These are phyloP conservation scores for Erebia aethiops DNA, from an alignment of 2,888 invertebrate genomes.

Conservation along the genomic window DNA sequence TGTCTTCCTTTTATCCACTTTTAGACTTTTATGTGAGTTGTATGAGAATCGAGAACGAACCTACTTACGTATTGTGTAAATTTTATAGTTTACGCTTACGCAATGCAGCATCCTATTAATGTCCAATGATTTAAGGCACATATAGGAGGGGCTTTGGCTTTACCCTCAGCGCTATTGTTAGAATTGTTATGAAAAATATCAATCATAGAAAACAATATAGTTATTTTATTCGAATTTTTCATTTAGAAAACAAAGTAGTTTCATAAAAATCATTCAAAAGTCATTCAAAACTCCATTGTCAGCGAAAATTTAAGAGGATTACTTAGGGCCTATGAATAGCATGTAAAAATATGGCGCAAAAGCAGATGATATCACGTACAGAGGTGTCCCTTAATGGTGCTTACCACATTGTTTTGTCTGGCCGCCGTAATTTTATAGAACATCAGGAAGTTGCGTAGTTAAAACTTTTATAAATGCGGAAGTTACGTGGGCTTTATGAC, in stretches of 20 bases:
- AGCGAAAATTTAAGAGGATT: neutral
- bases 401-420: slow-evolving; percentile 15
- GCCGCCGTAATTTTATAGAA: slow-evolving; percentile 1
- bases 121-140: too few species aligned
- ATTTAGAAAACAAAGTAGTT: neutral
- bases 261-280: neutral
- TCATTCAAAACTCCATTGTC: neutral
- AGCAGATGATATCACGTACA: slow-evolving; percentile 21
- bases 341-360: slow-evolving; percentile 3
- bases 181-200: too few species aligned
- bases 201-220: too few species aligned
- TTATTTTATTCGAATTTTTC: neutral
- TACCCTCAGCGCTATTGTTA: too few species aligned
- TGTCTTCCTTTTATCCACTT: neutral
- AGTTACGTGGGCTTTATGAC: slow-evolving; percentile 27
- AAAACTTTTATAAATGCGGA: slow-evolving; percentile 33
- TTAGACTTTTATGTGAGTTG: slow-evolving; percentile 5
- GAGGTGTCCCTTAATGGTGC: slow-evolving; percentile 2
- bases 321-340: neutral
- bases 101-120: too few species aligned
- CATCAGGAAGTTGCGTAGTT: slow-evolving; percentile 22
- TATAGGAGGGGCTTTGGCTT: too few species aligned
- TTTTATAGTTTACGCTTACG: too few species aligned
- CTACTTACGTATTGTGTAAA: too few species aligned
- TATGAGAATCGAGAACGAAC: neutral